Evolutionary conservation across 2,888 invertebrate species (phyloP).

Genomic region (Labia minor): DNA sequence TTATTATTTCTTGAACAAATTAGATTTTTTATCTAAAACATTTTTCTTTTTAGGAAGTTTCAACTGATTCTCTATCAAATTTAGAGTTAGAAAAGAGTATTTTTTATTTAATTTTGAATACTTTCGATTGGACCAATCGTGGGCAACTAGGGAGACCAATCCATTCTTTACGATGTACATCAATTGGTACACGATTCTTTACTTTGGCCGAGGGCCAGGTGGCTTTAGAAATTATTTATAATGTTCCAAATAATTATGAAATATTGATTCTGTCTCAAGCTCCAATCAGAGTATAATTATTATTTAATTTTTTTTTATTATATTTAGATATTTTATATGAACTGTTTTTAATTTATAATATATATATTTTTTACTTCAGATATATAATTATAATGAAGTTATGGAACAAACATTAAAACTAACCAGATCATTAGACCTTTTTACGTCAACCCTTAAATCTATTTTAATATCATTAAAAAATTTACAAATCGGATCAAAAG

Average conservation of each 20-base stretch:
- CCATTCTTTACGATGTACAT: background rate
- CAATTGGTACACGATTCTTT: background rate
- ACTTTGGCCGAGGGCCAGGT: background rate
- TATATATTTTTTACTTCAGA: background rate
- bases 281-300: background rate
- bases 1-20: no score
- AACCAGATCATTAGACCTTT: background rate
- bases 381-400: background rate
- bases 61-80: background rate
- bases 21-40: no score
- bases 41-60: background rate
- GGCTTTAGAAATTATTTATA: background rate
- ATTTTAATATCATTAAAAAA: background rate
- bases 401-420: background rate
- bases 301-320: background rate
- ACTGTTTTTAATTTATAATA: no score
- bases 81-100: background rate
- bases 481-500: background rate
- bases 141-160: background rate
- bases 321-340: background rate
- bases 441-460: background rate
- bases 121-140: background rate
- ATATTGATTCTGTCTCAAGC: conserved; percentile 3
- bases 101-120: background rate
- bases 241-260: background rate